phyloP scores from a whole-genome alignment of 2,888 invertebrate genomes.

The Amphipyra tragopoginis region DNA sequence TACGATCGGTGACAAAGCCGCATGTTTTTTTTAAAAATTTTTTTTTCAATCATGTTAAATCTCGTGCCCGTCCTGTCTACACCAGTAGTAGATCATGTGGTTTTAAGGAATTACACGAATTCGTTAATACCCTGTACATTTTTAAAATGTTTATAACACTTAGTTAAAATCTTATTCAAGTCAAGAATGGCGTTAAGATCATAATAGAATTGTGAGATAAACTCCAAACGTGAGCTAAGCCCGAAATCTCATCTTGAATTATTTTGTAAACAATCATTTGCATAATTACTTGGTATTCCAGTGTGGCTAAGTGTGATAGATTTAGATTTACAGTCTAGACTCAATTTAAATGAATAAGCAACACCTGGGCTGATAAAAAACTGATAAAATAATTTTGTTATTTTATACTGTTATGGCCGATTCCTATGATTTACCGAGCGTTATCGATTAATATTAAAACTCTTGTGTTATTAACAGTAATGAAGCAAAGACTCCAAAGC shows the following conservation, averaged over 20 bases:
- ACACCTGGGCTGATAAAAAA: slow-evolving; percentile 15
- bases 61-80: no score
- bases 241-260: slow-evolving; percentile 34
- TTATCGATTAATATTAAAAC: no score
- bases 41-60: no score
- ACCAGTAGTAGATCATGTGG: no score
- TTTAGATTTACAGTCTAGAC: slow-evolving; percentile 35
- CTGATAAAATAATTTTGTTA: neutral
- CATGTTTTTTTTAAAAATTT: no score
- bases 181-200: slow-evolving; percentile 17
- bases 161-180: slow-evolving; percentile 12
- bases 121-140: no score
- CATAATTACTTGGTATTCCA: slow-evolving; percentile 46
- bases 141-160: slow-evolving; percentile 12
- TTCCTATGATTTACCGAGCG: no score
- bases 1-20: no score
- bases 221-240: slow-evolving; percentile 32
- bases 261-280: slow-evolving; percentile 48
- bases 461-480: no score
- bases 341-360: slow-evolving; percentile 10
- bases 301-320: slow-evolving; percentile 37
- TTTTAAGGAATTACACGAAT: no score
- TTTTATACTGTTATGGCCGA: no score
- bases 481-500: no score
- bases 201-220: slow-evolving; percentile 42